These are phyloP conservation scores for Intellagama lesueurii DNA, from an alignment of 2,797 vertebrate species.

Conservation along the genomic window DNA sequence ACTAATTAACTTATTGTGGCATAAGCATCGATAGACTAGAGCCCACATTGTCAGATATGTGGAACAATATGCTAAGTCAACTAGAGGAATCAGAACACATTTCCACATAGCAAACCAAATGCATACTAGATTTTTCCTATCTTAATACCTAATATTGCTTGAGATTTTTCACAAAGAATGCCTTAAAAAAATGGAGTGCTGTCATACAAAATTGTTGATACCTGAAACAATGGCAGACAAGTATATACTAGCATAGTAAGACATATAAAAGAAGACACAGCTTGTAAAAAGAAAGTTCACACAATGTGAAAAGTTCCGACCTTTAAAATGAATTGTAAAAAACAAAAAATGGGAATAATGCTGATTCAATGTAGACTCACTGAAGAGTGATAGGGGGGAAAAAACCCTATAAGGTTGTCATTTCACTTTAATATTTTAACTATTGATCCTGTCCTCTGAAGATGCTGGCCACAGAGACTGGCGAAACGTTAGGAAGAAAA, in stretches of 20 bases:
- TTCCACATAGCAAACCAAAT: neutral
- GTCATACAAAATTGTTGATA: fast-evolving
- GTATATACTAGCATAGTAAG: neutral
- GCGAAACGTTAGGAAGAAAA: too few relatives aligned
- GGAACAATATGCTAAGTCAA: neutral
- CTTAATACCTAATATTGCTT: fast-evolving
- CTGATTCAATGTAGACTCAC: neutral
- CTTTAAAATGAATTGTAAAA: neutral
- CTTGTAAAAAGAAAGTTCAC: neutral
- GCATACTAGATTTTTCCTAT: neutral
- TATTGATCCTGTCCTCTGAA: neutral
- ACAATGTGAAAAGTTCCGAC: neutral
- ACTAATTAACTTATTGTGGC: neutral
- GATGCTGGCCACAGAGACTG: too few relatives aligned
- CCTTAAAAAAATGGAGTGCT: neutral
- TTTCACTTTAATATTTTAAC: neutral
- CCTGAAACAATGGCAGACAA: neutral
- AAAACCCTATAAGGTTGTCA: neutral
- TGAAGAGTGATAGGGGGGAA: constrained; percentile 19
- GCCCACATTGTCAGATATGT: neutral
- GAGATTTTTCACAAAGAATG: fast-evolving
- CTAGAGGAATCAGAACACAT: neutral
- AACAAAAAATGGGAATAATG: neutral
- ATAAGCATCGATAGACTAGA: neutral
- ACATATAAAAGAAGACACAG: neutral